Conservation (phyloP, 30 jellyfish, hydroid and myxozoan species). For the Cassiopea andromeda region DNA sequence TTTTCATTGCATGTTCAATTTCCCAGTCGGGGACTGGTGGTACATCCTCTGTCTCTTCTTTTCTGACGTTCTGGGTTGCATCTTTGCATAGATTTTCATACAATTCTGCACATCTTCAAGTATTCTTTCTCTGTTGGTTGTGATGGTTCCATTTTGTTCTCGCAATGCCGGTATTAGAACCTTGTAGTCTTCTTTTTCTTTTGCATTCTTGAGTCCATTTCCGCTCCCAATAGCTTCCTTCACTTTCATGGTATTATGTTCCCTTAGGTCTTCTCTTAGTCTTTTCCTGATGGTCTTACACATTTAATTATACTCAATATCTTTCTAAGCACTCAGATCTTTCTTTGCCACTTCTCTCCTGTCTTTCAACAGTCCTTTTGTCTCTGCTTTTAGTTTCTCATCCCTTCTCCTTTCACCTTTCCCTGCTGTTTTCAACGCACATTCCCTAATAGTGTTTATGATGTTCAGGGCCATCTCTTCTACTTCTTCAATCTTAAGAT, state of each 20-base stretch:
- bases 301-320: slow-evolving; percentile 25
- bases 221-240: slow-evolving; percentile 55
- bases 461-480: slow-evolving; percentile 43
- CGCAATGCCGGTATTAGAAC: slow-evolving; percentile 52
- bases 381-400: slow-evolving; percentile 58
- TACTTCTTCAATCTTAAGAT: slow-evolving; percentile 4
- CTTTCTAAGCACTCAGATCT: slow-evolving; percentile 3
- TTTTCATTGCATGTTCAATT: slow-evolving; percentile 41
- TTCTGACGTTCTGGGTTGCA: slow-evolving; percentile 12
- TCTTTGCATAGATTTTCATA: slow-evolving; percentile 35
- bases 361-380: slow-evolving; percentile 40
- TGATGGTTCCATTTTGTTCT: slow-evolving; percentile 42
- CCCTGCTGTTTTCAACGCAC: slow-evolving; percentile 65
- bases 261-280: slow-evolving; percentile 51
- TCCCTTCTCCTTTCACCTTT: slow-evolving; percentile 10
- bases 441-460: slow-evolving; percentile 47
- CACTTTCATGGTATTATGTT: slow-evolving; percentile 48
- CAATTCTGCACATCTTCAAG: slow-evolving; percentile 55
- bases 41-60: slow-evolving; percentile 42
- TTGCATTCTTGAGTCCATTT: slow-evolving; percentile 45
- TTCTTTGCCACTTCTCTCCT: slow-evolving; percentile 31
- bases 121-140: slow-evolving; percentile 59
- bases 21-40: slow-evolving; percentile 42
- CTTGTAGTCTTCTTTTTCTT: slow-evolving; percentile 10
- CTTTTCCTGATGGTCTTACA: slow-evolving; percentile 54